These are phyloP conservation scores for Antigone vipio DNA, from an alignment of 2,113 vertebrate genomes.

Conservation along the genomic window DNA sequence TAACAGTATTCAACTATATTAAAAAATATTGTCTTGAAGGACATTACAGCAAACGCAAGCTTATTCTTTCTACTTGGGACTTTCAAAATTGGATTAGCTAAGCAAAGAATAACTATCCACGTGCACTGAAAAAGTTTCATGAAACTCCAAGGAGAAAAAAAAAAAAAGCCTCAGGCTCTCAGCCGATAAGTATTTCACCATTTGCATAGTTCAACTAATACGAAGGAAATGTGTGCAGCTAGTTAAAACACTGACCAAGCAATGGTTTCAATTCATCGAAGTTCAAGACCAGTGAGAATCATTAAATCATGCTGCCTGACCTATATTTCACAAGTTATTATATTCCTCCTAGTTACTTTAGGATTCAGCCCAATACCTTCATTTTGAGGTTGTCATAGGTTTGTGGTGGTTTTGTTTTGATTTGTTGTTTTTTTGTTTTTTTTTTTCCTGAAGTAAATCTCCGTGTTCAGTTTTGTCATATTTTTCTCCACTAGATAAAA, in stretches of 20 bases:
- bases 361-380: neutral
- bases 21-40: neutral
- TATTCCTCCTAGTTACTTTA: neutral
- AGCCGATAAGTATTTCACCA: neutral
- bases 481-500: neutral
- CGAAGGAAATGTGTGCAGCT: neutral
- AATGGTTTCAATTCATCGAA: neutral
- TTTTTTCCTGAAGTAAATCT: neutral
- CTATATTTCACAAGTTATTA: neutral
- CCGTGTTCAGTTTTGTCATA: neutral
- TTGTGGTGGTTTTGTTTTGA: too few species aligned
- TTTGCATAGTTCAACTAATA: neutral
- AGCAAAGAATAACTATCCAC: neutral
- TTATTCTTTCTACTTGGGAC: neutral
- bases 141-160: neutral
- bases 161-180: neutral
- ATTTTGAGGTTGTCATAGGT: neutral
- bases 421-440: too few species aligned
- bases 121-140: neutral
- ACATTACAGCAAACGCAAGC: neutral
- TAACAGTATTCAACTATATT: neutral
- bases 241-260: neutral
- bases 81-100: neutral
- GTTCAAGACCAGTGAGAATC: neutral
- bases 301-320: neutral